Evolutionary conservation across 1,140 invertebrate genomes (phyloP), one percentile per base, ranked within the genome.

Genomic region (Gonatopus flavifemur): DNA sequence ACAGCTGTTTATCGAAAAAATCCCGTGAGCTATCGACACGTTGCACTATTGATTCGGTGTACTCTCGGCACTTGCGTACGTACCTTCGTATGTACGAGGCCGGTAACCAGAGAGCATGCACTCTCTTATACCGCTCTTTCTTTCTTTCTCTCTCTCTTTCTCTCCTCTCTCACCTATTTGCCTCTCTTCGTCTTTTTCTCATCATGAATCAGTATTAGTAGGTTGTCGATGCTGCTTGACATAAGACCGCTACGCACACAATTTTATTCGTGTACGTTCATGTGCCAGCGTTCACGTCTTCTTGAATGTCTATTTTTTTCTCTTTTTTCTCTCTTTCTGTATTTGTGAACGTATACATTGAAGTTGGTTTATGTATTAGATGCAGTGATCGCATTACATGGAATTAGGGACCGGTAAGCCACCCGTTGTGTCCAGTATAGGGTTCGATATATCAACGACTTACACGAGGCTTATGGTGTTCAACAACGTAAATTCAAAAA

Each of bases 321-420:
- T 15, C 16, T 9, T 5, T 13, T 5, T 1, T 22, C 24, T n/a
- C 9, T 44, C 24, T 24, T 10, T 28, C 13, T 32, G 15, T 6
- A 10, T 12, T 32, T 12, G 18, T 39, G 20, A 30, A 30, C 35
- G 16, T 54, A 40, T 18, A 35, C 3, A 20, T 6, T 12, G 8
- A 16, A 39, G 41, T 44, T 40, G n/a, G 44, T 59, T 55, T 30
- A 56, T 59, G 62, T 59, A 50, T 64, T 60, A 46, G 62, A n/a
- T 58, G 55, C 59, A 52, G 62, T 74, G 71, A 75, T 75, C 74
- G 69, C 64, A 77, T 77, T 77, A 77, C 68, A 68, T 39, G 62
- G 71, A 55, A 75, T 77, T 77, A 73, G 42, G 61, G 59, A 71
- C 64, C 62, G 62, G 55, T 75, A 73, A 75, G 69, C 67, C 63